Evolutionary conservation across 2,797 vertebrate species (phyloP), one percentile per base, ranked within the genome.

Genomic region (Helicolenus hilgendorfi): DNA sequence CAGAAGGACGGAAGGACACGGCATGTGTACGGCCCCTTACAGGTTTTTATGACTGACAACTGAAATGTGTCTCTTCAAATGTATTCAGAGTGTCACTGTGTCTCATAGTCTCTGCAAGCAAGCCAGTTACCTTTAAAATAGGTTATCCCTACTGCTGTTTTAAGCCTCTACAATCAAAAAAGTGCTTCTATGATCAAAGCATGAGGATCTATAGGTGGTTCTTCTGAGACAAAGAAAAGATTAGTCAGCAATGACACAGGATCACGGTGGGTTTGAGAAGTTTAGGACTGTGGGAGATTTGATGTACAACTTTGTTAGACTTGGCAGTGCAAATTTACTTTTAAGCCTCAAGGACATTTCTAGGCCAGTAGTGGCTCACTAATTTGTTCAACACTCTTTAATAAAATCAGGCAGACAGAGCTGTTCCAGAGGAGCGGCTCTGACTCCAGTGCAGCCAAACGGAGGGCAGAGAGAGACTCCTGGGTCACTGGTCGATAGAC

Each of bases 331-430:
- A 86, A 68, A 83, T 84, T 72, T 72, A 81, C 71, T 89, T 76
- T 77, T 55, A 86, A 88, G 72, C 63, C 79, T 91, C 77, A 85
- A 86, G 83, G 85, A 88, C 79, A 77, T 85, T 89, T 82, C 81
- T 77, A 65, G 81, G 80, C 69, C 49, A 53, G 81, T 9, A 58
- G 59, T 58, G 56, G 72, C 70, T 83, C 72, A 18, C 77, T 91
- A 83, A 88, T 88, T 88, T 89, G 83, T 72, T 71, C 35, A 68
- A 73, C 55, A 55, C 75, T 63, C 33, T 80, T 49, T 85, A 79
- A 88, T 87, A 86, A 76, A 80, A 63, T 86, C 59, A 79, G 67
- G 31, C 64, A 82, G 84, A 88, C 77, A 71, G 72, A 88, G 84
- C 26, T 59, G 74, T 63, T 86, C 31, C 53, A 74, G 65, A 79